These are phyloP conservation scores for Pimephales promelas DNA, from an alignment of 2,113 vertebrate genomes.

Conservation along the genomic window DNA sequence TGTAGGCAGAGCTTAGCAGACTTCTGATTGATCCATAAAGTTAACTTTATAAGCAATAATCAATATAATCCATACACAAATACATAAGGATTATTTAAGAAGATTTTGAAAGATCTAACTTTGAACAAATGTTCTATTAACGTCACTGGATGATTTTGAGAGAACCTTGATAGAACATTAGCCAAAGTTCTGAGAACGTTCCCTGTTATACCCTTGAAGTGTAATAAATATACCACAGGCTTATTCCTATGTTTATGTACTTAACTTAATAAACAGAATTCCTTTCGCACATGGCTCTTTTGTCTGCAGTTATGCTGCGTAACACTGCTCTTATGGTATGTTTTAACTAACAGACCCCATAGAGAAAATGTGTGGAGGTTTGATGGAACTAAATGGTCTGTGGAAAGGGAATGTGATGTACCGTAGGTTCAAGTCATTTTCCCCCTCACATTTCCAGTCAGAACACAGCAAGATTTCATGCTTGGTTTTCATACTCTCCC, in stretches of 20 bases:
- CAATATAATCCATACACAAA: background rate
- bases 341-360: background rate
- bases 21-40: background rate
- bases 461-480: background rate
- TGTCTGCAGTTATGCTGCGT: background rate
- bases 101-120: no score
- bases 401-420: constrained; percentile 22
- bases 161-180: no score
- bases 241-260: background rate
- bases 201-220: background rate
- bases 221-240: background rate
- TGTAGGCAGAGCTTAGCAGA: background rate
- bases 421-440: constrained; percentile 6
- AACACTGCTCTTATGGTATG: background rate
- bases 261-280: background rate
- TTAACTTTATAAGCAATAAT: background rate
- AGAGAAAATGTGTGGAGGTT: constrained; percentile 17
- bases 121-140: no score
- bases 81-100: no score
- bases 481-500: constrained; percentile 3
- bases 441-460: background rate
- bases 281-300: background rate
- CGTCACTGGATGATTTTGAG: no score
- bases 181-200: no score
- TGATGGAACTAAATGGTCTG: constrained; percentile 47